A percentile compares a stretch with the other conserved stretches of the same genome.
Evolutionary conservation across 2,113 vertebrate species (phyloP).

Genomic region (Alouatta palliata): DNA sequence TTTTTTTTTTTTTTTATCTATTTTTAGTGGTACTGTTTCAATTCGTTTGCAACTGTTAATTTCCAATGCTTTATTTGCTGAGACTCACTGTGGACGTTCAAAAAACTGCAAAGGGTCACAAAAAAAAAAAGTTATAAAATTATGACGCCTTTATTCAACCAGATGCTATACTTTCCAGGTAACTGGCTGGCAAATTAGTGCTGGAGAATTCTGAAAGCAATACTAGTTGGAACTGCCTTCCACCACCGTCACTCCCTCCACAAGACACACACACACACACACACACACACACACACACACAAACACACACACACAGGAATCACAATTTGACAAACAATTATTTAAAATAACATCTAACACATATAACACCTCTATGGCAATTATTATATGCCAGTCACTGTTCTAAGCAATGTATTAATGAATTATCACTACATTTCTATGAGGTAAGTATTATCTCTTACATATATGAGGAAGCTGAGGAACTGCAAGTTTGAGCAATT

Average conservation of each 20-base stretch:
- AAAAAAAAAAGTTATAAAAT: neutral
- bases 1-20: no score
- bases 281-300: neutral
- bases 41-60: neutral
- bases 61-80: neutral
- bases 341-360: neutral
- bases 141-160: neutral
- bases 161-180: neutral
- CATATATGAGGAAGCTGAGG: neutral
- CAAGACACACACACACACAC: neutral
- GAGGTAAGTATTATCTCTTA: neutral
- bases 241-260: neutral
- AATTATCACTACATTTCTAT: neutral
- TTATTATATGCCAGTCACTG: neutral
- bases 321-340: neutral
- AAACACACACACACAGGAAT: neutral
- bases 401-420: neutral
- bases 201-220: neutral
- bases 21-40: neutral
- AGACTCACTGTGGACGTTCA: neutral
- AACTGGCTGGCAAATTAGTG: neutral
- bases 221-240: no score
- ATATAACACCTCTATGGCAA: neutral
- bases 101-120: neutral
- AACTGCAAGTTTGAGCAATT: neutral